Evolutionary conservation across 2,797 vertebrate species (phyloP).

Genomic region (Anguilla pacifica): DNA sequence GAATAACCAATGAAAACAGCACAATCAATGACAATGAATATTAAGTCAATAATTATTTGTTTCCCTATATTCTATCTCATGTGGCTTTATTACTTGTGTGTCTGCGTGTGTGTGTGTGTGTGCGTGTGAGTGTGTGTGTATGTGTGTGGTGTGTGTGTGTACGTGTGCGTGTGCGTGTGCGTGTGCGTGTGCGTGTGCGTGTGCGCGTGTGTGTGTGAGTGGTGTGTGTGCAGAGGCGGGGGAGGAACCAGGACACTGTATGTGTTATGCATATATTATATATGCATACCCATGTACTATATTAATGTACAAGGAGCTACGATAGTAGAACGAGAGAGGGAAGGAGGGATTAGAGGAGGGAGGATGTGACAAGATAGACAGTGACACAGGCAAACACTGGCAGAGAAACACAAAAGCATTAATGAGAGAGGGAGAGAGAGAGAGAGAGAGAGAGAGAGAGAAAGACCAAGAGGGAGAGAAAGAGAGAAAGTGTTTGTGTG

Average conservation of each 20-base stretch:
- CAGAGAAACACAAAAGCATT: constrained; percentile 32
- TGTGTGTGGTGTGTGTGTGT: no score
- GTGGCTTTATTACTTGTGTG: constrained; percentile 1
- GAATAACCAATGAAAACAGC: no score
- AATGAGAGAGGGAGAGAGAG: background rate
- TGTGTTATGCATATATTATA: no score
- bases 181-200: no score
- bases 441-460: no score
- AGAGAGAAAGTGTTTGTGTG: background rate
- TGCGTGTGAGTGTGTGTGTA: constrained; percentile 27
- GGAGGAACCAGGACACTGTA: no score
- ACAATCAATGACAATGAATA: no score
- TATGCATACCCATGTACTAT: background rate
- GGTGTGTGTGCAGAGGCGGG: no score
- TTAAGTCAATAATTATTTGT: no score
- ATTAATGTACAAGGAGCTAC: constrained; percentile 51
- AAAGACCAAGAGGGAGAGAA: background rate
- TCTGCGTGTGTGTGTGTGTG: constrained; percentile 34
- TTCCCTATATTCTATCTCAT: background rate
- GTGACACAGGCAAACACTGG: constrained; percentile 53
- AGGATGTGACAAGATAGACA: constrained; percentile 53
- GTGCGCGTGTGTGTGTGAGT: constrained; percentile 21
- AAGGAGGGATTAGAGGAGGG: constrained; percentile 53
- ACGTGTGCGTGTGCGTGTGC: constrained; percentile 26
- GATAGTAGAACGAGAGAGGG: constrained; percentile 64